Evolutionary conservation across 92 coral and sea anemone species (phyloP), one percentile per base, ranked within the genome.

Genomic region (Parazoanthus swiftii): DNA sequence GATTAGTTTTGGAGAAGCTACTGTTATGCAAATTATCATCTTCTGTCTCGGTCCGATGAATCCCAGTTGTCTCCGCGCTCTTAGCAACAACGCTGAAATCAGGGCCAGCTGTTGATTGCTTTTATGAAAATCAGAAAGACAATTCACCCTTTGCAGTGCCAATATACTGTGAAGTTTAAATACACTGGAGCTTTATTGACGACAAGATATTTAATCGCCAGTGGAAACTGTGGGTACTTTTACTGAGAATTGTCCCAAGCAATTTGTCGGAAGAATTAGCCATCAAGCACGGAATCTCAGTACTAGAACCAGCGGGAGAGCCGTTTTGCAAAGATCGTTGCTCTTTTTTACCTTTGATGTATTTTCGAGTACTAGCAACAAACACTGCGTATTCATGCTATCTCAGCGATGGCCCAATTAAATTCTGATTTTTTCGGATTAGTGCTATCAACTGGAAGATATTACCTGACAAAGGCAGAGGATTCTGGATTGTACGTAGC

Each of bases 21-120:
- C 71, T 84, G 87, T 84, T 73, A 84, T 84, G 87, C 46, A 84
- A 84, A 84, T 80, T 26, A 54, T 37, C 18, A 42, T 7, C 33
- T 46, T 7, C 33, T 46, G 48, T 65, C 23, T 18, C 8, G 39
- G 77, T 33, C 46, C 11, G 44, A 36, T 36, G 42, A 36, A 11
- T 76, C 80, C 54, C 79, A 39, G 70, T 73, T 73, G 38, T 33
- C 67, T 46, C 66, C n/a, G 46, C 35, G 66, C 42, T 46, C 78
- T 10, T 80, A 33, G 85, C 85, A 80, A 80, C 85, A 80, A 80
- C 37, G 56, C 4, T 6, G 44, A 36, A 4, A 20, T 25, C 76
- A 21, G 76, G 23, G 39, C 39, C 77, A 83, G 73, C 66, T 83
- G 77, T 42, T 73, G 80, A 3, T n/a, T 10, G 18, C 54, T 20